Conservation (phyloP, 1,140 invertebrate species). For the Drosophila serrata region DNA sequence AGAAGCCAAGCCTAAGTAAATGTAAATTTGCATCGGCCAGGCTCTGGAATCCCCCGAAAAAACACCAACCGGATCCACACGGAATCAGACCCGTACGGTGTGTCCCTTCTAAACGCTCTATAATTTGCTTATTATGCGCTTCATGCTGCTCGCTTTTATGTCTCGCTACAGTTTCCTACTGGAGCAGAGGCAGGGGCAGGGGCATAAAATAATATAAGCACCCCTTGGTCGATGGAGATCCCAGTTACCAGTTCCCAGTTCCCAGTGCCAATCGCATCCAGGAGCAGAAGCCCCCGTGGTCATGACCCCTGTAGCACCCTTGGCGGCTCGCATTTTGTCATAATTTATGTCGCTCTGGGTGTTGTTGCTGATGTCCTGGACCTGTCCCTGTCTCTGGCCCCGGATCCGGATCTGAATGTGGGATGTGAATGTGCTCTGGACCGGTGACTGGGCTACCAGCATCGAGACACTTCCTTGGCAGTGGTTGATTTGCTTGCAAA, state of each 20-base stretch:
- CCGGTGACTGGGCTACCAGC: conserved; percentile 1
- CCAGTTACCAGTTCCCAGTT: conserved; percentile 3
- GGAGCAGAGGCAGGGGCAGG: neutral
- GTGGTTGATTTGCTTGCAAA: conserved; percentile 79
- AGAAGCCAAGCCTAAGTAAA: conserved; percentile 59
- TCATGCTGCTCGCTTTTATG: conserved; percentile 75
- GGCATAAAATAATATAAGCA: conserved; percentile 60
- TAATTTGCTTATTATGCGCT: conserved; percentile 82
- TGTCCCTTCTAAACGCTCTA: conserved; percentile 81
- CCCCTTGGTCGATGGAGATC: conserved; percentile 37
- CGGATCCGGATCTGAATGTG: conserved; percentile 10
- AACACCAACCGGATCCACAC: conserved; percentile 10
- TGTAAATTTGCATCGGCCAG: conserved; percentile 71
- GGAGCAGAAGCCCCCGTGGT: conserved; percentile 50
- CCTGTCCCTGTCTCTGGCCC: conserved; percentile 6
- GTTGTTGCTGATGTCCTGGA: conserved; percentile 68
- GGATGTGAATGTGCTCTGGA: conserved; percentile 7
- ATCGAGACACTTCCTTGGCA: conserved; percentile 68
- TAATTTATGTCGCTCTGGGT: conserved; percentile 82
- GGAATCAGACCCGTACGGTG: neutral
- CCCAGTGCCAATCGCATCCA: conserved; percentile 8
- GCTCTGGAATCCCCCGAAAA: neutral
- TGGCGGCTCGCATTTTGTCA: conserved; percentile 78
- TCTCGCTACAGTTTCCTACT: conserved; percentile 64
- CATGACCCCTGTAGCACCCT: conserved; percentile 28